phyloP scores from a whole-genome alignment of 37 sponge, comb jelly and placozoan genomes.

The Haliclona indistincta region DNA sequence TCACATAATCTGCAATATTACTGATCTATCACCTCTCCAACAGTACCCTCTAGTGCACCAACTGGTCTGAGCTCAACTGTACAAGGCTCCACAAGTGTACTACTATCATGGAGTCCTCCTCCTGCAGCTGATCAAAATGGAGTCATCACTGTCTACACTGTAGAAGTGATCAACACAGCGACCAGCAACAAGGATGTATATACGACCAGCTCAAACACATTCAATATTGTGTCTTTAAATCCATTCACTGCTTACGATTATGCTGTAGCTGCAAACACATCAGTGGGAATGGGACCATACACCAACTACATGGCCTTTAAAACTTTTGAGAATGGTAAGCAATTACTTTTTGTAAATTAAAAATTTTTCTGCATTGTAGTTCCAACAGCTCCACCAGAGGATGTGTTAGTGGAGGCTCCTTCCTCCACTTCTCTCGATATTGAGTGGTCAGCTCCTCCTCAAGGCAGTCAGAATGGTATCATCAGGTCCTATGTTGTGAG shows the following conservation, averaged over 20 bases:
- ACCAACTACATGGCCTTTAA: neutral
- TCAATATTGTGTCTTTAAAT: neutral
- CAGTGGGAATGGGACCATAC: slow-evolving; percentile 20
- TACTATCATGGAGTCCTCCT: neutral
- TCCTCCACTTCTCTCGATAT: slow-evolving; percentile 12
- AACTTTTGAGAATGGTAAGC: slow-evolving; percentile 10
- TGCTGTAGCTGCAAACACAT: slow-evolving; percentile 14
- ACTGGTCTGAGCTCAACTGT: neutral
- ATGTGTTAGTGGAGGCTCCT: neutral
- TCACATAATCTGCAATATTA: neutral
- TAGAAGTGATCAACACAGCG: neutral
- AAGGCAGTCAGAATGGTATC: neutral
- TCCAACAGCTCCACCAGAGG: slow-evolving; percentile 11
- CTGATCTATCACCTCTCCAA: neutral
- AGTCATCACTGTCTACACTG: slow-evolving; percentile 21
- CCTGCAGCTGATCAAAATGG: slow-evolving; percentile 13
- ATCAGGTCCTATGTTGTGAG: neutral
- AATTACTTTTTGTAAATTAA: neutral
- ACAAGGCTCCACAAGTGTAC: neutral
- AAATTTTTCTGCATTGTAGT: neutral
- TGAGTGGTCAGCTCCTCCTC: neutral
- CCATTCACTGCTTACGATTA: slow-evolving; percentile 7
- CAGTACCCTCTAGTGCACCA: slow-evolving; percentile 6
- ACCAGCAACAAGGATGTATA: neutral
- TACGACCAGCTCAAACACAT: neutral